Percentiles rank a stretch among this genome's conserved stretches.
phyloP scores from a whole-genome alignment of 1,140 invertebrate species.

The Wiebesia pumilae region DNA sequence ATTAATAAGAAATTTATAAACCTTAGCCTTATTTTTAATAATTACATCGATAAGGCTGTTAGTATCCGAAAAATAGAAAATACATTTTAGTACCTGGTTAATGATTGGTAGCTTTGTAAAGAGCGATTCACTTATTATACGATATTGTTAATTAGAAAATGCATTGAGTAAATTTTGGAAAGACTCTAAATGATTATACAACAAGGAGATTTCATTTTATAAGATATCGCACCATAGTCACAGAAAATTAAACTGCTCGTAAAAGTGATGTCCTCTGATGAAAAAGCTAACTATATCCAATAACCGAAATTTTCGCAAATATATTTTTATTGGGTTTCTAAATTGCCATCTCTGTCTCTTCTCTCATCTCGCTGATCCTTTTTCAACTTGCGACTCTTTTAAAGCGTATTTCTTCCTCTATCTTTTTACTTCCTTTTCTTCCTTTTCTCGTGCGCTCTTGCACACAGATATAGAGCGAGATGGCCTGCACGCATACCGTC shows the following conservation, averaged over 20 bases:
- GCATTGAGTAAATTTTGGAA: too few relatives aligned
- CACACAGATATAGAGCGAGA: neutral
- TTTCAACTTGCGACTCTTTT: constrained; percentile 37
- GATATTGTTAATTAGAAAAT: too few relatives aligned
- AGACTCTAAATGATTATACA: too few relatives aligned
- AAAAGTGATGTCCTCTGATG: neutral
- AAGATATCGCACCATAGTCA: neutral
- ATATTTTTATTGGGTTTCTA: constrained; percentile 34
- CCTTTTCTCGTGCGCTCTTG: neutral
- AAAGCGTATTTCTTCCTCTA: constrained; percentile 35
- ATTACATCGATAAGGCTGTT: too few relatives aligned
- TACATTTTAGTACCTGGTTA: too few relatives aligned
- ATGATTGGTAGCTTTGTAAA: too few relatives aligned
- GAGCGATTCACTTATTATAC: too few relatives aligned
- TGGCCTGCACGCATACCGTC: constrained; percentile 67
- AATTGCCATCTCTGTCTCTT: constrained; percentile 25
- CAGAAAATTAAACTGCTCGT: neutral
- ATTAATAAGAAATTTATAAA: too few relatives aligned
- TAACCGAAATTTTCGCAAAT: constrained; percentile 33
- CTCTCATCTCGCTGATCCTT: neutral
- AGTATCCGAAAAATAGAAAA: too few relatives aligned
- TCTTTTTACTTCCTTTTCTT: neutral
- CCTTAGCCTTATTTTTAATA: too few relatives aligned
- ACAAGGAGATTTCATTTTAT: neutral
- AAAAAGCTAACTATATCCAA: constrained; percentile 16